Conservation (phyloP, 2,797 vertebrate species). For the Graptemys geographica region DNA sequence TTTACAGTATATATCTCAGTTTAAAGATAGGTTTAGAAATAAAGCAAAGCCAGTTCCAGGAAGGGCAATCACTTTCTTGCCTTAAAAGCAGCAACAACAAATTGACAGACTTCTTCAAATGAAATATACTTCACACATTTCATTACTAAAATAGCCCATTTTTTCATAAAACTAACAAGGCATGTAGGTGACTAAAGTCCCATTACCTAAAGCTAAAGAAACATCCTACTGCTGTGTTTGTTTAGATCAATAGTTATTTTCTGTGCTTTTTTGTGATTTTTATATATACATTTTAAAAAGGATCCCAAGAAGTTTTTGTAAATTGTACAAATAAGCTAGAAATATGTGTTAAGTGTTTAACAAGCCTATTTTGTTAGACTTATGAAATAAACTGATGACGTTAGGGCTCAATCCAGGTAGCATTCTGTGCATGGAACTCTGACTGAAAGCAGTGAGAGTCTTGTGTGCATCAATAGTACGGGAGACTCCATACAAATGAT, state of each 20-base stretch:
- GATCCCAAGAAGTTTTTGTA: slow-evolving; percentile 6
- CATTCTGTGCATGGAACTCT: neutral
- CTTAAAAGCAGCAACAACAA: slow-evolving; percentile 65
- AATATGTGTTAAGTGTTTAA: neutral
- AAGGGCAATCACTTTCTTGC: slow-evolving; percentile 57
- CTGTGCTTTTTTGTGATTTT: neutral
- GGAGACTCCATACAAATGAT: neutral
- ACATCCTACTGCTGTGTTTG: slow-evolving; percentile 19
- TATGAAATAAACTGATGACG: neutral
- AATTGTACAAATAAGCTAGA: neutral
- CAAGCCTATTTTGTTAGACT: neutral
- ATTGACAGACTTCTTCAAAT: slow-evolving; percentile 53
- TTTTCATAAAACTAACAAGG: slow-evolving; percentile 60
- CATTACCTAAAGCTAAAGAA: slow-evolving; percentile 23
- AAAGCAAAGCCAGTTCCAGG: slow-evolving; percentile 43
- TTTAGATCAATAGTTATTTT: neutral
- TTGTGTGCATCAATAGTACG: neutral
- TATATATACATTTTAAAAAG: slow-evolving; percentile 30
- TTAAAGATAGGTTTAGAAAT: slow-evolving; percentile 52
- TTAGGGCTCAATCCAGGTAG: neutral
- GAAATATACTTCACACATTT: slow-evolving; percentile 53
- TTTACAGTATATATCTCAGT: slow-evolving; percentile 7
- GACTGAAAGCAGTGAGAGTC: neutral
- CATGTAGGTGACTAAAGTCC: neutral
- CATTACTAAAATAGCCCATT: slow-evolving; percentile 63